These are phyloP conservation scores for Gastrophryne carolinensis DNA, from an alignment of 2,797 vertebrate genomes.

Conservation along the genomic window DNA sequence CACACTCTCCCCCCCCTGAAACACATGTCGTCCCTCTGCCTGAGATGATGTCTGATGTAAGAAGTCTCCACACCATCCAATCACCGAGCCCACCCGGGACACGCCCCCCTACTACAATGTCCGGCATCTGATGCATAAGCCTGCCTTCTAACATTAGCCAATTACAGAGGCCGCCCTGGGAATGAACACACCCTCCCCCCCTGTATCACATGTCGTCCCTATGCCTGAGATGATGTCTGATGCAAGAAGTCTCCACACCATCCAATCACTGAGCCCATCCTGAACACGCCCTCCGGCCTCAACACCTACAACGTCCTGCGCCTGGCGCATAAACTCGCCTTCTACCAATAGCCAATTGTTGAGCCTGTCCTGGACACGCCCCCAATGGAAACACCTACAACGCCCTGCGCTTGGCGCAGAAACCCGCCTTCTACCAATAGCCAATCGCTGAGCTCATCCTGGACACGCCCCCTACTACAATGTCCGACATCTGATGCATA, in stretches of 20 bases:
- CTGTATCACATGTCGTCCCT: too few relatives aligned
- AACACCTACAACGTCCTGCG: conserved; percentile 88
- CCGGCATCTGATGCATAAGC: too few relatives aligned
- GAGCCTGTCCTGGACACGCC: not conserved
- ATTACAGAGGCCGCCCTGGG: too few relatives aligned
- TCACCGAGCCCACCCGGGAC: not conserved
- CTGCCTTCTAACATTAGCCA: too few relatives aligned
- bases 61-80: conserved; percentile 71
- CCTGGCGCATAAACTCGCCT: conserved; percentile 74
- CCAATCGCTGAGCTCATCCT: not conserved
- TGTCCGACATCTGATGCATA: too few relatives aligned
- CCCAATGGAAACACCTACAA: conserved; percentile 78
- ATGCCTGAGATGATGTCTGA: too few relatives aligned
- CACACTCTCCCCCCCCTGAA: conserved; percentile 54
- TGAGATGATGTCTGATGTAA: conserved; percentile 73
- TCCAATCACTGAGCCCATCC: too few relatives aligned
- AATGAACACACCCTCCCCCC: too few relatives aligned
- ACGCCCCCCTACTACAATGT: not conserved
- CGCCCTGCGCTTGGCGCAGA: conserved; percentile 77
- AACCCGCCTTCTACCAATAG: conserved; percentile 78
- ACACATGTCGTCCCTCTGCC: conserved; percentile 86
- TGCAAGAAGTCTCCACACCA: too few relatives aligned
- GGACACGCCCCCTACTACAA: not conserved
- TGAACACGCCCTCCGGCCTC: conserved; percentile 86
- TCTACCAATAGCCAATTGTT: conserved; percentile 68